Evolutionary conservation across 2,113 vertebrate species (phyloP), one percentile per base, ranked within the genome.

Genomic region (Pseudois nayaur): DNA sequence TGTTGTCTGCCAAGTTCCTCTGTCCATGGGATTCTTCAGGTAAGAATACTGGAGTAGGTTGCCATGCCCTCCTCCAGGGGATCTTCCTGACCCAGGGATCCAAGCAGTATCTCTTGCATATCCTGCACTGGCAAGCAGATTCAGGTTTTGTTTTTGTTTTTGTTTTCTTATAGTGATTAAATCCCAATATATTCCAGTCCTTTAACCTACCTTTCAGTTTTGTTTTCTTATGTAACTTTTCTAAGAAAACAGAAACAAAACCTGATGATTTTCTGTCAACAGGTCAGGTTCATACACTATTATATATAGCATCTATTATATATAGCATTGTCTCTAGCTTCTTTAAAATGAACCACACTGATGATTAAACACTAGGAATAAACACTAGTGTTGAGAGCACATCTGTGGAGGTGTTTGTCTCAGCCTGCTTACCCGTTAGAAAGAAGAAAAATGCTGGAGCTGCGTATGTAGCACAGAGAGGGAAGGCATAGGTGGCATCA

Each of bases 171-270:
- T 19, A 86, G 81, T 43, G 36, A 93, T 89, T 96, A 90, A 81
- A 87, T 62, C 16, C 36, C 55, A 89, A 91, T 23, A 62, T 95
- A 94, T 91, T 95, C 31, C 40, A 82, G 55, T 84, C 45, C 96
- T 97, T 67, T 54, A 89, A 54, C 19, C 29, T 83, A 60, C 45
- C 25, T 96, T 96, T 97, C 45, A 27, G 87, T 79, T 97, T 93
- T 94, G 25, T 81, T 96, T 36, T 90, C 43, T 92, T 55, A 89
- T 90, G 76, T 45, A 95, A 89, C 85, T 95, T 97, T 97, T 85
- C 86, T 64, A 92, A 95, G 74, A 90, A 95, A 93, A 96, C 31
- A 54, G 76, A 98, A 89, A 54, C 43, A 95, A 57, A 92, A 91
- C 19, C 45, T 62, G 31, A 25, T 90, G 64, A 25, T 88, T 95